Evolutionary conservation across 2,797 vertebrate species (phyloP).

Genomic region (Falco rusticolus): DNA sequence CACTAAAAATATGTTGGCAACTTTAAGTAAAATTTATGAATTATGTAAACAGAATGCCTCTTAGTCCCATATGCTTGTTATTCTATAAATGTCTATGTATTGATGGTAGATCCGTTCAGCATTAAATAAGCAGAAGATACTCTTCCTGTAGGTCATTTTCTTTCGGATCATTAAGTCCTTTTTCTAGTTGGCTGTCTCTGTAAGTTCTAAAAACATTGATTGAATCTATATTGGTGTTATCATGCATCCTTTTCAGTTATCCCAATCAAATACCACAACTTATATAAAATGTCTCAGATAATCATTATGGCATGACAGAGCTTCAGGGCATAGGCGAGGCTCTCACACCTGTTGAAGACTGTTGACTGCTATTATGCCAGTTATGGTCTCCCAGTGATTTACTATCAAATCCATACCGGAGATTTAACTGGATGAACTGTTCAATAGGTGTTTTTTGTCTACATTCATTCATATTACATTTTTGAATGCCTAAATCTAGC

Average conservation of each 20-base stretch:
- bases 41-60: not conserved
- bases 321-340: not conserved
- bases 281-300: not conserved
- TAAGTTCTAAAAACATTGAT: not conserved
- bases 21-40: not conserved
- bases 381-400: not conserved
- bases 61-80: not conserved
- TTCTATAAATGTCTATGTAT: not conserved
- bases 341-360: not conserved
- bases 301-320: not conserved
- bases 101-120: not conserved
- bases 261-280: not conserved
- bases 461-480: not conserved
- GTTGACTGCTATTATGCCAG: not conserved
- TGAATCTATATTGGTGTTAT: not conserved
- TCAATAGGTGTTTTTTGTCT: not conserved
- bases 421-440: not conserved
- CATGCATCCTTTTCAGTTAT: not conserved
- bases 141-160: not conserved
- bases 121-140: constrained; percentile 3
- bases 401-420: not conserved
- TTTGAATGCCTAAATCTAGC: not conserved
- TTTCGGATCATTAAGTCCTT: not conserved
- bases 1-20: not conserved
- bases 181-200: not conserved